phyloP scores from a whole-genome alignment of 2,113 vertebrate species.

The Sterrhoptilus dennistouni region DNA sequence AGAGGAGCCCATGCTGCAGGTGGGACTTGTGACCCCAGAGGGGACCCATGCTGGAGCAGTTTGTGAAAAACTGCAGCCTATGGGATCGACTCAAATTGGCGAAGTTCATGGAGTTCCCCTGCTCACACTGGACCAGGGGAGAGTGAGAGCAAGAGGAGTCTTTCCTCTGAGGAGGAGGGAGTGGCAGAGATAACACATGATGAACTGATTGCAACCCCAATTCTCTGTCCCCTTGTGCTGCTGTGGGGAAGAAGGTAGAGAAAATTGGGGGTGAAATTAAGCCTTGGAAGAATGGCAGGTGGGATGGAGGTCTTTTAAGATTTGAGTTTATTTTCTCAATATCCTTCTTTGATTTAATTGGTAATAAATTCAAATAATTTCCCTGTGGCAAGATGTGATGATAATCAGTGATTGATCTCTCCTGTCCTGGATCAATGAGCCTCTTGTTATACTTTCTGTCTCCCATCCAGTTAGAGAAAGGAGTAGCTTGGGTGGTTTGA shows the following conservation, averaged over 20 bases:
- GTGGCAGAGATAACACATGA: rapidly evolving
- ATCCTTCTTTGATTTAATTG: neutral
- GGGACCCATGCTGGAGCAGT: neutral
- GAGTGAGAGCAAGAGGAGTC: neutral
- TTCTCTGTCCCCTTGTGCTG: neutral
- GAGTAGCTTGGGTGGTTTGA: neutral
- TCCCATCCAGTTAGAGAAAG: neutral
- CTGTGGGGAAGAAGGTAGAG: neutral
- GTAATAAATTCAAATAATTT: neutral
- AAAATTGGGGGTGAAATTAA: neutral
- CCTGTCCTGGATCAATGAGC: neutral
- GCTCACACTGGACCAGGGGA: neutral
- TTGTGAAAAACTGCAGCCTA: neutral
- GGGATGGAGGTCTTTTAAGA: neutral
- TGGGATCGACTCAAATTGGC: neutral
- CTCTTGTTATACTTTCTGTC: neutral
- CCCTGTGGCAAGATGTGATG: rapidly evolving
- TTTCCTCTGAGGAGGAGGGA: neutral
- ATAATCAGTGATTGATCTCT: neutral
- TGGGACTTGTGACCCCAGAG: neutral
- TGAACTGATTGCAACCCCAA: neutral
- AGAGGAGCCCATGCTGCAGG: neutral
- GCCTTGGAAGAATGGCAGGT: neutral
- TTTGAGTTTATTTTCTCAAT: neutral
- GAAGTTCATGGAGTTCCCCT: neutral